Evolutionary conservation across 2,888 invertebrate genomes (phyloP).

Genomic region (Leucozona laternaria): DNA sequence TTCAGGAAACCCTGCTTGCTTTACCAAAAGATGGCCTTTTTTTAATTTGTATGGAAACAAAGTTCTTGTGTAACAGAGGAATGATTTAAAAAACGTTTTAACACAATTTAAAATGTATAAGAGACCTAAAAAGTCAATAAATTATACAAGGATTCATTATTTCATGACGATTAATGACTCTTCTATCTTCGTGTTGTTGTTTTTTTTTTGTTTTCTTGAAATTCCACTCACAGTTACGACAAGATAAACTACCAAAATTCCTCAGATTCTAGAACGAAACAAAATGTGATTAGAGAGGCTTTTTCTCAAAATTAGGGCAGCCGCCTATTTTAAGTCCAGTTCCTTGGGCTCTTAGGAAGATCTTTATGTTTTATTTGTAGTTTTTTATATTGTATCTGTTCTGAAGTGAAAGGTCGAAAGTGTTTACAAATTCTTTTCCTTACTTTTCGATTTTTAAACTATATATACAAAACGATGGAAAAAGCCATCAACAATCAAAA

Average conservation of each 20-base stretch:
- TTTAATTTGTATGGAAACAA: background rate
- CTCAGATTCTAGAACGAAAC: conserved; percentile 2
- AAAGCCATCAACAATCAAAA: conserved; percentile 13
- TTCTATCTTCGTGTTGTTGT: background rate
- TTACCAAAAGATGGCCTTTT: background rate
- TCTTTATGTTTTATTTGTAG: background rate
- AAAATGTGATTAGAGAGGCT: conserved; percentile 37
- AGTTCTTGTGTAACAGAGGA: background rate
- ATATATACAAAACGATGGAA: background rate
- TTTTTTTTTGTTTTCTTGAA: background rate
- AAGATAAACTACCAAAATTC: conserved; percentile 31
- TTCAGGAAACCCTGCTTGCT: background rate
- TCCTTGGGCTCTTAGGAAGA: background rate
- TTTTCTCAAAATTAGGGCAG: background rate
- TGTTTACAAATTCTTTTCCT: conserved; percentile 3
- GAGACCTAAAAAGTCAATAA: conserved; percentile 22
- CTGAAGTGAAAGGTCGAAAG: conserved; percentile 11
- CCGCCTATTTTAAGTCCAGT: too few species aligned
- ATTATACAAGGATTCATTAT: conserved; percentile 39
- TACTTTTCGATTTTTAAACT: conserved; percentile 2
- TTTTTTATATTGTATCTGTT: background rate
- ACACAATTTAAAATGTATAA: conserved; percentile 1
- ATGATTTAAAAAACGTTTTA: conserved; percentile 11
- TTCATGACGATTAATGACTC: conserved; percentile 30
- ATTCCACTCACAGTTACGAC: conserved; percentile 26